A percentile compares a stretch with the other conserved stretches of the same genome.
Conservation (phyloP, 2,113 vertebrate genomes). For the Lamprologus speciosus region DNA sequence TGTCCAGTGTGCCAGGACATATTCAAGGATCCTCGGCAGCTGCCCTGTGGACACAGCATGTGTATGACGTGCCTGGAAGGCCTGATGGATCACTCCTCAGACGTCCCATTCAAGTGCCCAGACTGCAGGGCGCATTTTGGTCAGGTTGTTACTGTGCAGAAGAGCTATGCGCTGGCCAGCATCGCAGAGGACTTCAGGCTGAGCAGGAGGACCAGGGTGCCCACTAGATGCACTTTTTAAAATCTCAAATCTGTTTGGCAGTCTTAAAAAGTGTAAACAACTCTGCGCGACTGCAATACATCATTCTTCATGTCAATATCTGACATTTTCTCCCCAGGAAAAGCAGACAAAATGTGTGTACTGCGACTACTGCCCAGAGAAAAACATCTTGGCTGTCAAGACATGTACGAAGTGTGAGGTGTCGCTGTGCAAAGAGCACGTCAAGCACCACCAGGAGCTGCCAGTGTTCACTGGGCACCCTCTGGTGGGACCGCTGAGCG, state of each 20-base stretch:
- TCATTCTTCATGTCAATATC: not conserved
- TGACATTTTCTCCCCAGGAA: not conserved
- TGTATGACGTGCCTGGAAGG: conserved; percentile 46
- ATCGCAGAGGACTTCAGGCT: conserved; percentile 45
- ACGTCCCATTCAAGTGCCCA: conserved; percentile 35
- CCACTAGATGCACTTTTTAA: not conserved
- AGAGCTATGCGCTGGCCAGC: conserved; percentile 40
- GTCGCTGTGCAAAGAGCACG: conserved; percentile 47
- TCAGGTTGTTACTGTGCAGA: not conserved
- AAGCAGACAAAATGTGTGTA: not conserved
- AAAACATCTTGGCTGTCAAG: conserved; percentile 11
- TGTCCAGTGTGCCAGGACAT: conserved; percentile 63
- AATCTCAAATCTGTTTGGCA: not conserved
- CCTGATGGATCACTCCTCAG: conserved; percentile 11
- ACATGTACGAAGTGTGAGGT: conserved; percentile 58
- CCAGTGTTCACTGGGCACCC: conserved; percentile 47
- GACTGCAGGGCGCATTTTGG: conserved; percentile 39
- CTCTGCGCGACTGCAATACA: rapidly evolving
- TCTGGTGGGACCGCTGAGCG: conserved; percentile 25
- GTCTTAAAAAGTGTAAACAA: not conserved
- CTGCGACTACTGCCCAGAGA: conserved; percentile 40
- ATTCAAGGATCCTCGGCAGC: conserved; percentile 53
- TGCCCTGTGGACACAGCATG: conserved; percentile 63
- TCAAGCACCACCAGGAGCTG: conserved; percentile 32
- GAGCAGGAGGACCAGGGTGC: conserved; percentile 12